Percentiles rank a stretch among this genome's conserved stretches.
phyloP scores from a whole-genome alignment of 2,888 invertebrate genomes.

The Andricus curvator region DNA sequence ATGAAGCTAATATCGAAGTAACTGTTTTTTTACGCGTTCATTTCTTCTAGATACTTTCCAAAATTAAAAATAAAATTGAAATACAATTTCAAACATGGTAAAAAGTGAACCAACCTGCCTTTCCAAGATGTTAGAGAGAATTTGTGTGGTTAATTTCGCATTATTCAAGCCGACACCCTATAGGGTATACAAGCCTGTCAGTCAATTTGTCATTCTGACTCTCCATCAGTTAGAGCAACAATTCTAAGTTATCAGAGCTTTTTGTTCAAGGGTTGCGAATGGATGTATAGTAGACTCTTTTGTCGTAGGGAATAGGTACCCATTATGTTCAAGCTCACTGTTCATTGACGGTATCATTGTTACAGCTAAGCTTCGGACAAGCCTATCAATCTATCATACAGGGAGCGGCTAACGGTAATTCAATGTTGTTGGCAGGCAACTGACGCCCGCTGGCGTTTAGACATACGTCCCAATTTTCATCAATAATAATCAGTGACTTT shows the following conservation, averaged over 20 bases:
- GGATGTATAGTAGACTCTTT: not conserved
- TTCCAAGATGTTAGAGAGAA: not conserved
- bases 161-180: not conserved
- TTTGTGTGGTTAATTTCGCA: not conserved
- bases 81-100: too few relatives aligned
- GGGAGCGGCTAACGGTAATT: not conserved
- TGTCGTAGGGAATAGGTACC: not conserved
- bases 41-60: too few relatives aligned
- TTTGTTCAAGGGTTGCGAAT: not conserved
- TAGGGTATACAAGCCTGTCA: not conserved
- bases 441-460: not conserved
- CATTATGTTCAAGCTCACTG: not conserved
- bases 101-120: too few relatives aligned
- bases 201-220: not conserved
- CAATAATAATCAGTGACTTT: constrained; percentile 6
- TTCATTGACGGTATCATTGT: not conserved
- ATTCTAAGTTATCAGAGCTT: not conserved
- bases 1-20: too few relatives aligned
- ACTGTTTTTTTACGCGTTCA: too few relatives aligned
- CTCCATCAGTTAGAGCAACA: not conserved
- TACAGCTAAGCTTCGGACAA: not conserved
- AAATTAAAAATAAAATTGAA: too few relatives aligned
- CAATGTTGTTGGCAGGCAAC: constrained; percentile 7
- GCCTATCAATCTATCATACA: not conserved
- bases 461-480: not conserved